phyloP scores from a whole-genome alignment of 2,113 vertebrate species.

The Telmatochromis sp. region DNA sequence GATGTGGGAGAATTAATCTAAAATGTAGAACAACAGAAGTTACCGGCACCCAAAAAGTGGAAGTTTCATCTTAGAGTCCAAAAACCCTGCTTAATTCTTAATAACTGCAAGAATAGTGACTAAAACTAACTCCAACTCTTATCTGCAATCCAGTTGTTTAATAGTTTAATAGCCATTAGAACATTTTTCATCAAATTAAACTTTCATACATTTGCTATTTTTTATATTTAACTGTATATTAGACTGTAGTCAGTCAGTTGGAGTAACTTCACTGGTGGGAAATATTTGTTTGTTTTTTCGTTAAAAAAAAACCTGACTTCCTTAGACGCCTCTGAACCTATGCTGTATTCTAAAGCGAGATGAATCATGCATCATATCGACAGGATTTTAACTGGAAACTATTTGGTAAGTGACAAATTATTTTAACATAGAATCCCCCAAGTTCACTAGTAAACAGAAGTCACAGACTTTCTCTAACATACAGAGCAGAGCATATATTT shows the following conservation, averaged over 20 bases:
- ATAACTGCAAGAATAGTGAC: not conserved
- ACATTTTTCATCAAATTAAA: not conserved
- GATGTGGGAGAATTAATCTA: accelerated
- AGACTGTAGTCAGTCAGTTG: not conserved
- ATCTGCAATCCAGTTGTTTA: not conserved
- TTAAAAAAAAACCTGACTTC: not conserved
- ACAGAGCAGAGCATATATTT: not conserved
- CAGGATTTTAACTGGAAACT: not conserved
- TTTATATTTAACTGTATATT: not conserved
- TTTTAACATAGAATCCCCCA: not conserved
- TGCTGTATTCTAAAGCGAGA: accelerated
- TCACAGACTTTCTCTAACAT: not conserved
- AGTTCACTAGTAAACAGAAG: not conserved
- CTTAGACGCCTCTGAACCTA: not conserved
- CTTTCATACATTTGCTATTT: not conserved
- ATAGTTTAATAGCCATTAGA: not conserved
- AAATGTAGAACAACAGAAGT: not conserved
- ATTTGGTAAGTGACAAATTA: not conserved
- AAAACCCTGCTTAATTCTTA: not conserved
- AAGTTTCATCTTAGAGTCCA: not conserved
- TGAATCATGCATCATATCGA: not conserved
- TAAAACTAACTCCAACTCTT: not conserved
- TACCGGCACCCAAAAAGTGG: not conserved
- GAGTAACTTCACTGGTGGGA: not conserved
- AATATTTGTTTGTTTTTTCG: not conserved